Evolutionary conservation across 53 echinoderm and acorn worm genomes (phyloP).

Genomic region (Temnopleurus reevesii): DNA sequence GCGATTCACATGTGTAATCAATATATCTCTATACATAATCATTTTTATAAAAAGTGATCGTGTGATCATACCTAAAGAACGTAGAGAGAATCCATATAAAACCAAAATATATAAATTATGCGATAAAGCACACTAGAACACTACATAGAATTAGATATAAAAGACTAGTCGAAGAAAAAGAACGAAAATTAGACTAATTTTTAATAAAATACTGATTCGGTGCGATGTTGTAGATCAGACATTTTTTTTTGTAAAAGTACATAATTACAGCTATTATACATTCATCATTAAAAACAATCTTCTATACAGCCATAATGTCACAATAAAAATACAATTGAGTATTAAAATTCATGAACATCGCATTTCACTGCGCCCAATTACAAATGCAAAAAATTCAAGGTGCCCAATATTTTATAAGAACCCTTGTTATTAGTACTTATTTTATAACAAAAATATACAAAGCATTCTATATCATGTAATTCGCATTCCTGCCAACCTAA

Average conservation of each 20-base stretch:
- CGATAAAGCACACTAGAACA: background rate
- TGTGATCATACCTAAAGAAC: background rate
- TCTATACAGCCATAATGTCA: background rate
- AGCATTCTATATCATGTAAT: background rate
- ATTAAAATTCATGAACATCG: background rate
- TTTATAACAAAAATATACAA: background rate
- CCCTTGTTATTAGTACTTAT: constrained; percentile 11
- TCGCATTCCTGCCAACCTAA: background rate
- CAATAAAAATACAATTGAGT: background rate
- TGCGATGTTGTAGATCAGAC: background rate
- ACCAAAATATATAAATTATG: background rate
- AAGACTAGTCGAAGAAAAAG: background rate
- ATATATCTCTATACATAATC: background rate
- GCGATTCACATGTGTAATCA: background rate
- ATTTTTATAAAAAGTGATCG: background rate
- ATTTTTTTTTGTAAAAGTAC: no score
- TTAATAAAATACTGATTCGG: background rate
- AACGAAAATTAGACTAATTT: background rate
- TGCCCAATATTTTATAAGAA: background rate
- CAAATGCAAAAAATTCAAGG: background rate
- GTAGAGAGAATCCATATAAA: background rate
- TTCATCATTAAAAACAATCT: background rate
- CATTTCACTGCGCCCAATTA: background rate
- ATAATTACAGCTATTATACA: no score
- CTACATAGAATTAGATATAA: background rate